Conservation (phyloP, 2,888 invertebrate genomes). For the Stenichneumon culpator region DNA sequence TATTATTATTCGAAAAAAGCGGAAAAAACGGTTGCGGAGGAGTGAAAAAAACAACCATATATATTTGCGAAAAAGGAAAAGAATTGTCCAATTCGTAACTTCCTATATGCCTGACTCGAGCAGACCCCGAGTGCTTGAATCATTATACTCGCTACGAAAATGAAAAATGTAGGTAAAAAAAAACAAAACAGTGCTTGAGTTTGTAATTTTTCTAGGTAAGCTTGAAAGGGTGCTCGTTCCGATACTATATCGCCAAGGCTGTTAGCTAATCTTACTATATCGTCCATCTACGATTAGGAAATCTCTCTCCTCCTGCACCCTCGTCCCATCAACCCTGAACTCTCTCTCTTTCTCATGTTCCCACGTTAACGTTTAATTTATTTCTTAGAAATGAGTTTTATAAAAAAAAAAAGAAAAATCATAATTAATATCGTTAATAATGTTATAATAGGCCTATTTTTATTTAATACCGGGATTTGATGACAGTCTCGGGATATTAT, state of each 20-base stretch:
- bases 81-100: slow-evolving; percentile 37
- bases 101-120: slow-evolving; percentile 56
- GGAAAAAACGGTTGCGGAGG: slow-evolving; percentile 14
- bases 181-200: slow-evolving; percentile 59
- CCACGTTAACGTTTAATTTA: slow-evolving; percentile 64
- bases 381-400: slow-evolving; percentile 74
- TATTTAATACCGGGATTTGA: slow-evolving; percentile 40
- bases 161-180: slow-evolving; percentile 43
- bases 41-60: slow-evolving; percentile 38
- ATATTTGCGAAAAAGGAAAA: slow-evolving; percentile 28
- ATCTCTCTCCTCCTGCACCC: background rate
- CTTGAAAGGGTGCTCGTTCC: slow-evolving; percentile 70
- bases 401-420: slow-evolving; percentile 69
- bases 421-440: slow-evolving; percentile 60
- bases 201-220: slow-evolving; percentile 68
- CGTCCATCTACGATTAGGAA: slow-evolving; percentile 65
- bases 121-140: slow-evolving; percentile 51
- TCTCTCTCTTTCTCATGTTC: background rate
- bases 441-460: slow-evolving; percentile 55
- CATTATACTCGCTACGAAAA: slow-evolving; percentile 61
- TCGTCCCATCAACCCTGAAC: slow-evolving; percentile 23
- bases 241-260: slow-evolving; percentile 66
- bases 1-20: slow-evolving; percentile 44
- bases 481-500: slow-evolving; percentile 44
- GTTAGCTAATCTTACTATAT: slow-evolving; percentile 64